Evolutionary conservation across 2,888 invertebrate genomes (phyloP).

Genomic region (Sabatieria punctata): DNA sequence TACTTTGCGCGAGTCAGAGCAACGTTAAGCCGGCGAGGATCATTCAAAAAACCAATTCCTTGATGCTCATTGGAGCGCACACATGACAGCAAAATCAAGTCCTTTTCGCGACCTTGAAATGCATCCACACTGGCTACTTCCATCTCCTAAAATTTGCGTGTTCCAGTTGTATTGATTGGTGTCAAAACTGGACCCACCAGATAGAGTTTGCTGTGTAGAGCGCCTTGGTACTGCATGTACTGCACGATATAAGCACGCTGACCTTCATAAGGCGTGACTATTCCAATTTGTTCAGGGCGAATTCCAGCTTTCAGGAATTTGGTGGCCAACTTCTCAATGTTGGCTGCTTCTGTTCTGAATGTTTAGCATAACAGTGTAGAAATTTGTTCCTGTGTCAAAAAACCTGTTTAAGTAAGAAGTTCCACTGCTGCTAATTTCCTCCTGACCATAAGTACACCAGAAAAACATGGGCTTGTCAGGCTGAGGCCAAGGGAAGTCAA

Average conservation of each 20-base stretch:
- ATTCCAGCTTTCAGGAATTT: slow-evolving; percentile 82
- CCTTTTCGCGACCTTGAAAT: slow-evolving; percentile 87
- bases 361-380: too few relatives aligned
- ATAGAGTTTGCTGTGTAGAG: slow-evolving; percentile 84
- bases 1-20: slow-evolving; percentile 83
- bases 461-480: slow-evolving; percentile 96
- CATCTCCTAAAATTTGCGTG: slow-evolving; percentile 55
- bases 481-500: slow-evolving; percentile 96
- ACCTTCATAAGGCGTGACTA: slow-evolving; percentile 88
- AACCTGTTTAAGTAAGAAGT: slow-evolving; percentile 83
- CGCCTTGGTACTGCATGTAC: slow-evolving; percentile 97
- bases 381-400: too few relatives aligned
- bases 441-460: slow-evolving; percentile 83
- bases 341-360: slow-evolving; percentile 76
- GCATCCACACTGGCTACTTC: slow-evolving; percentile 99
- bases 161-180: slow-evolving; percentile 1
- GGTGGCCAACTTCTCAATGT: slow-evolving; percentile 93
- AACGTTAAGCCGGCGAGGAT: slow-evolving; percentile 90
- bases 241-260: slow-evolving; percentile 89
- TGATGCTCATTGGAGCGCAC: slow-evolving; percentile 96
- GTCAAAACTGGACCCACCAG: slow-evolving; percentile 28
- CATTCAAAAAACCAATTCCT: slow-evolving; percentile 94
- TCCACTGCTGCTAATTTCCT: slow-evolving; percentile 94
- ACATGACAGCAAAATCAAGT: slow-evolving; percentile 96
- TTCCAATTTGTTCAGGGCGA: slow-evolving; percentile 88